Conservation (phyloP, 2,888 invertebrate genomes). For the Drosophila silvestris region DNA sequence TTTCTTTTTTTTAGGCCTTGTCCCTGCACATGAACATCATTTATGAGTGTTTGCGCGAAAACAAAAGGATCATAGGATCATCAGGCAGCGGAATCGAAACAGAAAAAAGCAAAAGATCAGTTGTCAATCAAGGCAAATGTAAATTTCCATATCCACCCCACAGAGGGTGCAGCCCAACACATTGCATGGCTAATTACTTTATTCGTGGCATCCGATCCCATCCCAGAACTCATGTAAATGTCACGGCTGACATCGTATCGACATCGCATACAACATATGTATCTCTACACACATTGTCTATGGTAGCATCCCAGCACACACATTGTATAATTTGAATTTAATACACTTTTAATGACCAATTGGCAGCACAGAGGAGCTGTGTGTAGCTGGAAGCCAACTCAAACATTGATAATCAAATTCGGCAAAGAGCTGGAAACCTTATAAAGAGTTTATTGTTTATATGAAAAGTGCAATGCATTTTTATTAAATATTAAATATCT, state of each 20-base stretch:
- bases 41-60: constrained; percentile 69
- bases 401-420: background rate
- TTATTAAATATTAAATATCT: background rate
- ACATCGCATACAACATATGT: background rate
- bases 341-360: constrained; percentile 50
- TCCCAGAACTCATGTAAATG: constrained; percentile 24
- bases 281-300: background rate
- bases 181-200: constrained; percentile 70
- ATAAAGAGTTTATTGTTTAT: background rate
- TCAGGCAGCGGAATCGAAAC: background rate
- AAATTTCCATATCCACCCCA: constrained; percentile 66
- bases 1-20: constrained; percentile 1
- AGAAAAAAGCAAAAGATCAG: constrained; percentile 62
- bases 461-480: background rate
- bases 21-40: constrained; percentile 57
- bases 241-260: constrained; percentile 3
- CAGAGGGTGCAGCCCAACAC: constrained; percentile 20
- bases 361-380: background rate
- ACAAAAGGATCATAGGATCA: constrained; percentile 60
- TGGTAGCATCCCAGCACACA: background rate
- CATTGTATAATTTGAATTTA: constrained; percentile 55
- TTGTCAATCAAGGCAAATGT: constrained; percentile 66
- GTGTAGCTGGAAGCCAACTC: background rate
- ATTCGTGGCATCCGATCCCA: constrained; percentile 26
- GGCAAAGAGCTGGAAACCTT: background rate